These are phyloP conservation scores for Poicephalus gulielmi DNA, from an alignment of 2,113 vertebrate species.

Conservation along the genomic window DNA sequence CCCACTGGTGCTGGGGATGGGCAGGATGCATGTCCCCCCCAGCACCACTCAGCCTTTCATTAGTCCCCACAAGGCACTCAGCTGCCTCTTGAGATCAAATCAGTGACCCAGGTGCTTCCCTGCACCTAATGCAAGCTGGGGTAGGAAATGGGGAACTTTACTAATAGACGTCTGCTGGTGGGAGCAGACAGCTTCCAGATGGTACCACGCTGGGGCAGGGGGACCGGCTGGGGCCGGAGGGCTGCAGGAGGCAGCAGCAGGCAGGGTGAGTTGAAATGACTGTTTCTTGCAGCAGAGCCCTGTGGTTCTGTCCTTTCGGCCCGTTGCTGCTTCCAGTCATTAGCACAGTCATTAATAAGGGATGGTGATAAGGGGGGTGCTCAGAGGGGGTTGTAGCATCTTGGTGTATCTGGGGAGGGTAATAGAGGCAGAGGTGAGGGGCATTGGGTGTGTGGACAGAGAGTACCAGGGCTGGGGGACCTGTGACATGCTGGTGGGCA, in stretches of 20 bases:
- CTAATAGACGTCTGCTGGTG: slow-evolving; percentile 36
- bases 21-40: background rate
- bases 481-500: fast-evolving
- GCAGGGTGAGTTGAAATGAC: background rate
- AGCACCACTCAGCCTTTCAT: background rate
- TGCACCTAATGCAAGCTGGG: background rate
- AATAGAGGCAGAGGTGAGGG: background rate
- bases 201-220: slow-evolving; percentile 16
- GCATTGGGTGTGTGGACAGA: background rate
- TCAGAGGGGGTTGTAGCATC: background rate
- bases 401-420: background rate
- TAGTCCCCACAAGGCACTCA: background rate
- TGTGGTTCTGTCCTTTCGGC: background rate
- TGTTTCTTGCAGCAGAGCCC: background rate
- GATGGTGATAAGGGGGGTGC: background rate
- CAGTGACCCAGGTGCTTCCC: slow-evolving; percentile 30
- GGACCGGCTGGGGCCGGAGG: background rate
- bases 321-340: slow-evolving; percentile 40
- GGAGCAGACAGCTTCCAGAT: slow-evolving; percentile 71
- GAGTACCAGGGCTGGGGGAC: background rate
- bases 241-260: background rate
- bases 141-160: slow-evolving; percentile 16
- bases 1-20: background rate
- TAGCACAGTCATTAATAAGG: slow-evolving; percentile 46
- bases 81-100: slow-evolving; percentile 9